Percentiles rank a stretch among this genome's conserved stretches.
phyloP scores from a whole-genome alignment of 2,888 invertebrate species.

The Adineta ricciae region DNA sequence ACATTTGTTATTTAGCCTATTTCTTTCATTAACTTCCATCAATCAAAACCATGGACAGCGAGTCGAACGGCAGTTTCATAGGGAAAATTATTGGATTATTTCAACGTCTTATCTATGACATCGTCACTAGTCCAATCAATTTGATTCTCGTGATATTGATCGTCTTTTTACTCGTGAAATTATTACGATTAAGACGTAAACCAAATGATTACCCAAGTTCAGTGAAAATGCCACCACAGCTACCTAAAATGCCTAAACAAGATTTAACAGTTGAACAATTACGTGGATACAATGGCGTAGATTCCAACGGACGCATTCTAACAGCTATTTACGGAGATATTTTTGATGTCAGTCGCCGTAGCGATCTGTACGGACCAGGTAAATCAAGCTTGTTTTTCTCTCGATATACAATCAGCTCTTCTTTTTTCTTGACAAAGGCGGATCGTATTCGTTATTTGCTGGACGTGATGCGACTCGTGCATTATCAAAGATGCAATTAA shows the following conservation, averaged over 20 bases:
- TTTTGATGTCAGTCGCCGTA: conserved; percentile 79
- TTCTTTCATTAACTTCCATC: not conserved
- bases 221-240: conserved; percentile 40
- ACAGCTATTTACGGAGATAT: conserved; percentile 87
- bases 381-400: conserved; percentile 37
- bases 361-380: conserved; percentile 87
- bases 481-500: conserved; percentile 78
- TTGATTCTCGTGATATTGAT: not conserved
- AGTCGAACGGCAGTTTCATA: not conserved
- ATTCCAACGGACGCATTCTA: conserved; percentile 70
- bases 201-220: not conserved
- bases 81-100: not conserved
- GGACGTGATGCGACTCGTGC: conserved; percentile 89
- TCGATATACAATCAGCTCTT: no score
- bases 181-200: not conserved
- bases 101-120: not conserved
- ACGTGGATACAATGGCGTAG: conserved; percentile 70
- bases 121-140: not conserved
- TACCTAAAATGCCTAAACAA: conserved; percentile 69
- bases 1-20: not conserved
- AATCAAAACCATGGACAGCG: not conserved
- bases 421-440: conserved; percentile 62
- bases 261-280: conserved; percentile 83
- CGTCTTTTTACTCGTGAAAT: not conserved
- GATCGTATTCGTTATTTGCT: conserved; percentile 83